Evolutionary conservation across 2,113 vertebrate genomes (phyloP).

Genomic region (Casuarius casuarius): DNA sequence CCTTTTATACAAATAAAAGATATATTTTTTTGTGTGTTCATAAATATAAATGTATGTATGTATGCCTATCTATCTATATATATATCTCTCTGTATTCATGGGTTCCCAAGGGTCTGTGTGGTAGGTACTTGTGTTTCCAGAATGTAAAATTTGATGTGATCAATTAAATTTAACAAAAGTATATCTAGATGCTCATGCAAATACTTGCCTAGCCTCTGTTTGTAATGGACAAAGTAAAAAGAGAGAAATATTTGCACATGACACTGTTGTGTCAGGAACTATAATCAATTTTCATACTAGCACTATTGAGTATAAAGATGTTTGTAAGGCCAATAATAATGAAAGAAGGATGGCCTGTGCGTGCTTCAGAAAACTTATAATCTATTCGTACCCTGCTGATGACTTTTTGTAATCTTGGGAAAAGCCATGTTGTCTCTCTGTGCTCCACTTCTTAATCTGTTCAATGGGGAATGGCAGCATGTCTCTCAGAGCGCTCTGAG

Average conservation of each 20-base stretch:
- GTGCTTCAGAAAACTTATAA: neutral
- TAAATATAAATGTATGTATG: neutral
- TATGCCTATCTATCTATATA: neutral
- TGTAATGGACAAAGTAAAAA: neutral
- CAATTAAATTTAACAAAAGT: neutral
- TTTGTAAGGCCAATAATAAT: neutral
- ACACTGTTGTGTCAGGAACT: neutral
- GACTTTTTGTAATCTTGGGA: neutral
- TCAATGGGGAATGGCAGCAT: neutral
- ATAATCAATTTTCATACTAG: neutral
- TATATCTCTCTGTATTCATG: neutral
- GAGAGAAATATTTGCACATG: neutral
- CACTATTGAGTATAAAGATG: neutral
- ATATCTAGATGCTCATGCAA: neutral
- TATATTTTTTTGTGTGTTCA: neutral
- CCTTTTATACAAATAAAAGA: neutral
- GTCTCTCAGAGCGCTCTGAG: neutral
- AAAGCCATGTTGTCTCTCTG: neutral
- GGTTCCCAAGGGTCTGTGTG: neutral
- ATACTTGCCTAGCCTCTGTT: neutral
- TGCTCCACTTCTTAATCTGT: neutral
- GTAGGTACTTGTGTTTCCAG: neutral
- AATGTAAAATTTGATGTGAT: neutral
- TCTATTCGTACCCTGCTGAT: neutral
- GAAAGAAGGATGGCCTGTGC: neutral